Conservation (phyloP, 1,140 invertebrate species). For the Leptoteleia sp. region DNA sequence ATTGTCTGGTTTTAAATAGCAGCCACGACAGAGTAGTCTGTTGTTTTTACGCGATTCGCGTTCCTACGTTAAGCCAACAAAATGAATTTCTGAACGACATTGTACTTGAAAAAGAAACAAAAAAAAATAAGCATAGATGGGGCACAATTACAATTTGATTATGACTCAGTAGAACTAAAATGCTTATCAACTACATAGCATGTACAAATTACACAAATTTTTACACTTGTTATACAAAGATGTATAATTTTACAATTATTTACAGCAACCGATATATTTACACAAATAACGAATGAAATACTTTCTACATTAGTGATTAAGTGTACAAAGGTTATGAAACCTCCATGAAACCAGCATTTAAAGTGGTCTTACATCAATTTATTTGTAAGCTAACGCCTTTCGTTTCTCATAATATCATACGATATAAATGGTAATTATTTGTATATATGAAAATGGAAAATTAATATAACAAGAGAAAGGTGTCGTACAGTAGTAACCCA, state of each 20-base stretch:
- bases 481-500: conserved; percentile 21
- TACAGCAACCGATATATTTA: conserved; percentile 33
- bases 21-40: too few species aligned
- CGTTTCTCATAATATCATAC: not conserved
- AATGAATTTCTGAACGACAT: too few species aligned
- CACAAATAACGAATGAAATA: conserved; percentile 4
- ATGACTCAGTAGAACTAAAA: conserved; percentile 6
- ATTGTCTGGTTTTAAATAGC: too few species aligned
- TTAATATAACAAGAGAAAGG: conserved; percentile 6
- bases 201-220: conserved; percentile 28
- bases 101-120: not conserved
- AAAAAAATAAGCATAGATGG: not conserved
- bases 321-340: conserved; percentile 13
- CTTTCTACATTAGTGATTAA: conserved; percentile 16
- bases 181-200: conserved; percentile 34
- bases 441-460: conserved; percentile 14
- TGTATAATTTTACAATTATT: conserved; percentile 16
- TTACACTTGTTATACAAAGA: conserved; percentile 22
- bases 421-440: not conserved
- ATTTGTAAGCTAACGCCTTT: conserved; percentile 7
- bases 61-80: too few species aligned
- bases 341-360: not conserved
- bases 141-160: not conserved
- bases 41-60: too few species aligned
- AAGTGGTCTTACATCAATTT: conserved; percentile 2